phyloP scores from a whole-genome alignment of 2,797 vertebrate species.

The Cryptoprocta ferox region DNA sequence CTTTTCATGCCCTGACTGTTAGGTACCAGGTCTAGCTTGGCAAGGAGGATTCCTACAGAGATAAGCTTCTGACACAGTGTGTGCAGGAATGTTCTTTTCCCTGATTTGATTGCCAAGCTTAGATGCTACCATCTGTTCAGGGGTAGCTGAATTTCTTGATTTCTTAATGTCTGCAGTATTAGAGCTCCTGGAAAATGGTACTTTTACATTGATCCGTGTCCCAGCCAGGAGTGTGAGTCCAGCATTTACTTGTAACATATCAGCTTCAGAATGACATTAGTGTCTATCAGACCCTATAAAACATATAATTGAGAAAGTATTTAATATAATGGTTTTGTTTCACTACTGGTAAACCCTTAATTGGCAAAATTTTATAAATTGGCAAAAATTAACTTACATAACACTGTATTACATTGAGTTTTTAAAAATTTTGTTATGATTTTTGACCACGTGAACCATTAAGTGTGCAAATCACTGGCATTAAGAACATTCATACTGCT shows the following conservation, averaged over 20 bases:
- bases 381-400: background rate
- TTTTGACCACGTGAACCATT: background rate
- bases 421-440: background rate
- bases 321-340: background rate
- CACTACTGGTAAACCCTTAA: background rate
- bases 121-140: conserved; percentile 58
- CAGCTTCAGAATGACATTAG: background rate
- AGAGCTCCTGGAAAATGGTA: background rate
- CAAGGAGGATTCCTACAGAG: background rate
- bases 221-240: background rate
- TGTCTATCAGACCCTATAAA: background rate
- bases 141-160: conserved; percentile 55
- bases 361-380: conserved; percentile 1
- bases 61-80: background rate
- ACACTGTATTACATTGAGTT: background rate
- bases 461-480: background rate
- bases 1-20: background rate
- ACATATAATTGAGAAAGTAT: background rate
- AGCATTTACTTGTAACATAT: conserved; percentile 37
- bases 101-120: conserved; percentile 51
- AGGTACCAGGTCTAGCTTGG: background rate
- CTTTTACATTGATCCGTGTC: background rate
- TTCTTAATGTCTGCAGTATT: conserved; percentile 9
- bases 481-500: background rate
- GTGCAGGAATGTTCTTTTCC: conserved; percentile 22